phyloP scores from a whole-genome alignment of 2,888 invertebrate species.

The Apotomis turbidana region DNA sequence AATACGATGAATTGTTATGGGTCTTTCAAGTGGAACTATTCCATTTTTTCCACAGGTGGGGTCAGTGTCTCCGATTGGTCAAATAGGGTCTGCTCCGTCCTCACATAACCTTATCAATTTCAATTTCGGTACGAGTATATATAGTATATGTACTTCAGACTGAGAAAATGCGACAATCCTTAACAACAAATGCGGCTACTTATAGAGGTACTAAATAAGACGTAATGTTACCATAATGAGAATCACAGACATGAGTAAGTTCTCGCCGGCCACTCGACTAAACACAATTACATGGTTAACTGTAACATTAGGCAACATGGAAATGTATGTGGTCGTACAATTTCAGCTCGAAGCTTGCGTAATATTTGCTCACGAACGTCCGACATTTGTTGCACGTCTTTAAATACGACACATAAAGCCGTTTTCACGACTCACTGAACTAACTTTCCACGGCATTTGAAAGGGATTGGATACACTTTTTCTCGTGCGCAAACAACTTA shows the following conservation, averaged over 20 bases:
- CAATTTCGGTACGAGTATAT: too few relatives aligned
- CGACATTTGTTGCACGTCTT: constrained; percentile 25
- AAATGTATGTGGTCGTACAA: constrained; percentile 40
- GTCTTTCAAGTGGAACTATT: too few relatives aligned
- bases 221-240: not conserved
- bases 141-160: too few relatives aligned
- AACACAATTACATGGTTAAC: constrained; percentile 28
- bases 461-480: constrained; percentile 49
- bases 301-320: constrained; percentile 34
- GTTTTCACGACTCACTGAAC: constrained; percentile 33
- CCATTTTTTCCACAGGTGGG: too few relatives aligned
- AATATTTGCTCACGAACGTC: constrained; percentile 45
- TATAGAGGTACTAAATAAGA: too few relatives aligned
- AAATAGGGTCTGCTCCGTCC: too few relatives aligned
- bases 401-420: constrained; percentile 42
- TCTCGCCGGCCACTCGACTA: constrained; percentile 1
- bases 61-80: too few relatives aligned
- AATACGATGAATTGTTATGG: too few relatives aligned
- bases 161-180: too few relatives aligned
- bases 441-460: constrained; percentile 47
- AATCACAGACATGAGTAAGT: not conserved
- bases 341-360: constrained; percentile 51
- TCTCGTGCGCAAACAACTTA: constrained; percentile 45
- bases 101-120: too few relatives aligned
- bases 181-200: too few relatives aligned